Evolutionary conservation across 2,797 vertebrate species (phyloP).

Genomic region (Betta splendens): DNA sequence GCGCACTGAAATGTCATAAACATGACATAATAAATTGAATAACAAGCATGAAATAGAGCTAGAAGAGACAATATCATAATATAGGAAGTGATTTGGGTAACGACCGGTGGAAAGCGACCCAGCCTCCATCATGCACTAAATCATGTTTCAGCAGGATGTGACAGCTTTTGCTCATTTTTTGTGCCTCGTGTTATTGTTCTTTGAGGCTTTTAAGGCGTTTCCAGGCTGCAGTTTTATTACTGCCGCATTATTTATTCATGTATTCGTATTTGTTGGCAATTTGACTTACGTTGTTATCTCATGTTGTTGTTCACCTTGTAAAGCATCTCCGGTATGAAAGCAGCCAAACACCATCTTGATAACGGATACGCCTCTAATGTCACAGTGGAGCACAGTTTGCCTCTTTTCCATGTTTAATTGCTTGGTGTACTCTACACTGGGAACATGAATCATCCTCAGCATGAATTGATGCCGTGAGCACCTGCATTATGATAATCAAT

Average conservation of each 20-base stretch:
- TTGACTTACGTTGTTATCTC: too few relatives aligned
- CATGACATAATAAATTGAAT: too few relatives aligned
- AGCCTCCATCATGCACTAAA: neutral
- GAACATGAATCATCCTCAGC: neutral
- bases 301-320: too few relatives aligned
- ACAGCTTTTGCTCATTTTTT: neutral
- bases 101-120: neutral
- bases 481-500: conserved; percentile 1
- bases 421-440: neutral
- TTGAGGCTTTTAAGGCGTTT: too few relatives aligned
- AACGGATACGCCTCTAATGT: neutral
- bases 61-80: too few relatives aligned
- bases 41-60: neutral
- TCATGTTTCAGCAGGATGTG: conserved; percentile 12
- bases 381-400: neutral
- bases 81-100: neutral
- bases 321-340: neutral
- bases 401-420: conserved; percentile 1
- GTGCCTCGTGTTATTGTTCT: neutral
- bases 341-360: neutral
- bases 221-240: neutral
- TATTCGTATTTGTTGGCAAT: neutral
- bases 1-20: too few relatives aligned
- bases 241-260: neutral
- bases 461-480: conserved; percentile 2